Conservation (phyloP, 1,140 invertebrate species). For the Tetragonula clypearis region DNA sequence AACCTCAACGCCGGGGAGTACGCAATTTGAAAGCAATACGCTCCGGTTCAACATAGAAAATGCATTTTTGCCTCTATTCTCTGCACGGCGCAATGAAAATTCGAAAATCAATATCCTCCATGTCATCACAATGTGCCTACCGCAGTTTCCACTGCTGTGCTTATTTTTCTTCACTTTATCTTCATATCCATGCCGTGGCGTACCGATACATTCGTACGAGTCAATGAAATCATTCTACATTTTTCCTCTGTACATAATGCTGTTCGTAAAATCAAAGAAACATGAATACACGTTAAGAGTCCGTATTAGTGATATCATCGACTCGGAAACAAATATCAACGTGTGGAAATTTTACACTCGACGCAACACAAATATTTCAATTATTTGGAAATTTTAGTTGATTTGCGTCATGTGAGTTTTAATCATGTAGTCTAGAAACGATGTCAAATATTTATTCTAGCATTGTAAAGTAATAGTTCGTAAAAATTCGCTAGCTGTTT, state of each 20-base stretch:
- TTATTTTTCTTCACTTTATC: conserved; percentile 56
- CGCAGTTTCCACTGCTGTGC: conserved; percentile 49
- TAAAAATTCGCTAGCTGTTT: not conserved
- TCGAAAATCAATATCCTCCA: conserved; percentile 63
- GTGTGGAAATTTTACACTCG: not conserved
- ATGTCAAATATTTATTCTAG: not conserved
- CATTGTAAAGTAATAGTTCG: not conserved
- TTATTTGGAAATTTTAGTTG: not conserved
- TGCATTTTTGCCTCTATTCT: conserved; percentile 48
- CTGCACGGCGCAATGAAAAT: conserved; percentile 60
- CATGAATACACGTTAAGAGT: too few species aligned
- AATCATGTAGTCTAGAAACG: not conserved
- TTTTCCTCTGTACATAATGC: not conserved
- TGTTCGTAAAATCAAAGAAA: too few species aligned
- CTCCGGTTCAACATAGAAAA: conserved; percentile 26
- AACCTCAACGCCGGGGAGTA: not conserved
- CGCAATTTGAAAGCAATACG: conserved; percentile 47
- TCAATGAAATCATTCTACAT: not conserved
- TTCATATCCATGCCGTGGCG: not conserved
- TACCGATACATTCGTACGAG: not conserved
- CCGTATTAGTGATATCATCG: too few species aligned
- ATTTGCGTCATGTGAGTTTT: not conserved
- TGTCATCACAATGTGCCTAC: conserved; percentile 56
- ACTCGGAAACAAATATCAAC: not conserved
- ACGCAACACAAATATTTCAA: not conserved